Percentiles rank a stretch among this genome's conserved stretches.
Evolutionary conservation across 1,140 invertebrate genomes (phyloP).

Genomic region (Caenorhabditis brenneri): DNA sequence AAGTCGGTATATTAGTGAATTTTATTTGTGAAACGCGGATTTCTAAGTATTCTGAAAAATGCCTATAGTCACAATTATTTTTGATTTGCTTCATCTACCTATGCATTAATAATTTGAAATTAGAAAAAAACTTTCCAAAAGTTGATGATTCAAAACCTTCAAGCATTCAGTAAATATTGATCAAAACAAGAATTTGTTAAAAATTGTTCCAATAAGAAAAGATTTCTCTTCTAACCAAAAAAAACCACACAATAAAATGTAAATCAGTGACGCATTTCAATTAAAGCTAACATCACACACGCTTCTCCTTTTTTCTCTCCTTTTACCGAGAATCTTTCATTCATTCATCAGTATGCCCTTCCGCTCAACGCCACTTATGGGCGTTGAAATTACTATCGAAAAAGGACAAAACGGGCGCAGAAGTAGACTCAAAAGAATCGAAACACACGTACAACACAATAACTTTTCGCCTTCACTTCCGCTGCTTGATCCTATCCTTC

Average conservation of each 20-base stretch:
- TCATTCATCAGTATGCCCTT: background rate
- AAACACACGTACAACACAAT: slow-evolving; percentile 35
- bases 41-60: too few relatives aligned
- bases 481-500: slow-evolving; percentile 26
- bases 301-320: background rate
- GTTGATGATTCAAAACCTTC: too few relatives aligned
- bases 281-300: background rate
- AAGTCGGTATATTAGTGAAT: too few relatives aligned
- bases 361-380: slow-evolving; percentile 22
- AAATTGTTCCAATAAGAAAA: too few relatives aligned
- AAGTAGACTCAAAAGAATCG: slow-evolving; percentile 23
- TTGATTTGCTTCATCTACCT: too few relatives aligned
- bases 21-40: too few relatives aligned
- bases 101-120: too few relatives aligned
- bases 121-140: too few relatives aligned
- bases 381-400: slow-evolving; percentile 37
- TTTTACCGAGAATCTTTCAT: background rate
- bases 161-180: too few relatives aligned
- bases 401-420: slow-evolving; percentile 26
- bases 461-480: slow-evolving; percentile 5
- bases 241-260: background rate
- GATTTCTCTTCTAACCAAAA: too few relatives aligned
- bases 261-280: background rate
- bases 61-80: too few relatives aligned
- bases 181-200: too few relatives aligned